Conservation (phyloP, 1,140 invertebrate species). For the Dendroctonus ponderosae region DNA sequence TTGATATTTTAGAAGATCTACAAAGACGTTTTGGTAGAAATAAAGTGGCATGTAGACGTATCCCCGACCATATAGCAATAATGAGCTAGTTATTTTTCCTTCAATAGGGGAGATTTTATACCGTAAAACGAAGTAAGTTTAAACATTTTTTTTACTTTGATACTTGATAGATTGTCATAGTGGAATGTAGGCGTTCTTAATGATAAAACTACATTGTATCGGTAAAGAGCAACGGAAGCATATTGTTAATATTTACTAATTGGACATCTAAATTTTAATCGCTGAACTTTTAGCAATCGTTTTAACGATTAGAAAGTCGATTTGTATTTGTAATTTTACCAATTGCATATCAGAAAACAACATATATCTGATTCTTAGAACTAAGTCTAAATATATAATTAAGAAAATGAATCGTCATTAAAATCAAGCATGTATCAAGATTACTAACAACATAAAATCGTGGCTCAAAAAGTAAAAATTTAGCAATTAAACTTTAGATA, state of each 20-base stretch:
- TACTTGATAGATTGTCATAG: slow-evolving; percentile 26
- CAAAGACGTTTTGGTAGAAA: neutral
- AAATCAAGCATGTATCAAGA: too few species aligned
- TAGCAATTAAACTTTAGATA: slow-evolving; percentile 27
- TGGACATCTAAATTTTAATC: slow-evolving; percentile 28
- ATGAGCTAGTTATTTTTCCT: slow-evolving; percentile 30
- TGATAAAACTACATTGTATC: slow-evolving; percentile 6
- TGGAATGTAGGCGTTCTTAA: slow-evolving; percentile 26
- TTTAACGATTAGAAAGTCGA: neutral
- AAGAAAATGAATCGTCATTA: too few species aligned
- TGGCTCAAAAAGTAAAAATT: slow-evolving; percentile 8
- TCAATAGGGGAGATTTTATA: slow-evolving; percentile 36
- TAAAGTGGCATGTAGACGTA: slow-evolving; percentile 25
- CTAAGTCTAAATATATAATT: too few species aligned
- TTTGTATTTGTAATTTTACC: too few species aligned
- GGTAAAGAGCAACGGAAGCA: slow-evolving; percentile 20
- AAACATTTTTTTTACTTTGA: slow-evolving; percentile 28
- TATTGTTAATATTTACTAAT: slow-evolving; percentile 13
- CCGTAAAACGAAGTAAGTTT: slow-evolving; percentile 32
- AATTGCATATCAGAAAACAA: too few species aligned
- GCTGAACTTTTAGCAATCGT: slow-evolving; percentile 11
- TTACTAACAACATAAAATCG: too few species aligned
- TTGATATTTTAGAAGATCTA: neutral
- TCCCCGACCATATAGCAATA: slow-evolving; percentile 47
- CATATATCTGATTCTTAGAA: too few species aligned